A percentile compares a stretch with the other conserved stretches of the same genome.
phyloP scores from a whole-genome alignment of 2,797 vertebrate genomes.

The Hylomyscus alleni region DNA sequence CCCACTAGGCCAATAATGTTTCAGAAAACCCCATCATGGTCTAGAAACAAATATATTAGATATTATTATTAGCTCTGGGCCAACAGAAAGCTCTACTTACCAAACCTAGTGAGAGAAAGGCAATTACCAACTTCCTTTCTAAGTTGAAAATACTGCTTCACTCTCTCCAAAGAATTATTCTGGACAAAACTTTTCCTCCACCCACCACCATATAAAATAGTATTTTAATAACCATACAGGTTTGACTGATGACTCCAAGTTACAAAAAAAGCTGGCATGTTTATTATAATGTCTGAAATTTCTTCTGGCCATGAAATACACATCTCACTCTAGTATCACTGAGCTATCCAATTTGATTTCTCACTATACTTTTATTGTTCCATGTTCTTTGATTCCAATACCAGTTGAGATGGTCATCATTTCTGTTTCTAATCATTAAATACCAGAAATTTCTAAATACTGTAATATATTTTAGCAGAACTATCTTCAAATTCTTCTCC shows the following conservation, averaged over 20 bases:
- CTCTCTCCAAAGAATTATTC: not conserved
- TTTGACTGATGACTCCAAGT: not conserved
- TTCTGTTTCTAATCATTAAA: not conserved
- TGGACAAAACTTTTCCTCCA: not conserved
- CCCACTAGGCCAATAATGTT: not conserved
- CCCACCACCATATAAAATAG: not conserved
- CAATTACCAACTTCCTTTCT: not conserved
- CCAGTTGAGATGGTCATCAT: not conserved
- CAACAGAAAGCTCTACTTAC: not conserved
- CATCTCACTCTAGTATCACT: not conserved
- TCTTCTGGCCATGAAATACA: not conserved
- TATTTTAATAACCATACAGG: not conserved
- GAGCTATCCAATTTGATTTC: not conserved
- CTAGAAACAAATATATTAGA: not conserved
- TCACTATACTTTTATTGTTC: not conserved
- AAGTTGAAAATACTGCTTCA: too few species aligned
- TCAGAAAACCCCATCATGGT: not conserved
- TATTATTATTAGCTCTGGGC: not conserved
- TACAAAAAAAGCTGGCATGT: not conserved
- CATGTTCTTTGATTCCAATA: not conserved
- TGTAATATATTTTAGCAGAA: not conserved
- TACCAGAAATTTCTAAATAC: not conserved
- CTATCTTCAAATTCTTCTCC: not conserved
- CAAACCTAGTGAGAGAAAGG: not conserved
- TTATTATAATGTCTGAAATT: constrained; percentile 2